Percentiles rank a stretch among this genome's conserved stretches.
phyloP scores from a whole-genome alignment of 2,888 invertebrate species.

The Pherbina coryleti region DNA sequence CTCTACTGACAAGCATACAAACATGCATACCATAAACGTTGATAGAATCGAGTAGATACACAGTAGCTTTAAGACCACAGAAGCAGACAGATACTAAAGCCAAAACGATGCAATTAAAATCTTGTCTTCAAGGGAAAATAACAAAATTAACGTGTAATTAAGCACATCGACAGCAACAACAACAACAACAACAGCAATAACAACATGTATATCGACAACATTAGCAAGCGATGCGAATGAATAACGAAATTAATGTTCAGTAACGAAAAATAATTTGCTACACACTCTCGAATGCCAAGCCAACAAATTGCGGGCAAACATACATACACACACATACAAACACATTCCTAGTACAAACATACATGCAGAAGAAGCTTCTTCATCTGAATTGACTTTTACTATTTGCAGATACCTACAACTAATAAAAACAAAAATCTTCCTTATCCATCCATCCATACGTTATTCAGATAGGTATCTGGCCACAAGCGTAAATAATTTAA shows the following conservation, averaged over 20 bases:
- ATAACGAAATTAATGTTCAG: conserved; percentile 52
- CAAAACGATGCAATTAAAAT: conserved; percentile 38
- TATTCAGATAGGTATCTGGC: background rate
- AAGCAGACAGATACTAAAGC: conserved; percentile 21
- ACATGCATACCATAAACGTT: background rate
- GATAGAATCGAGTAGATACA: background rate
- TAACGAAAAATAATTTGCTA: conserved; percentile 53
- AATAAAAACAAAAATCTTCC: too few species aligned
- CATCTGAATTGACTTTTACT: background rate
- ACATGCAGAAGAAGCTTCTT: background rate
- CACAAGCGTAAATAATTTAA: background rate
- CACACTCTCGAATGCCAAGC: conserved; percentile 52
- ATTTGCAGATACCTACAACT: background rate
- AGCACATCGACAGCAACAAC: conserved; percentile 53
- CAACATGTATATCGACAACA: conserved; percentile 45
- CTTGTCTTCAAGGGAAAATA: conserved; percentile 47
- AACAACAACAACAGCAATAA: conserved; percentile 42
- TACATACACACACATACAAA: conserved; percentile 7
- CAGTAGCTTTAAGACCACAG: background rate
- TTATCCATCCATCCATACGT: too few species aligned
- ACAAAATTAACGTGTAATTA: conserved; percentile 66
- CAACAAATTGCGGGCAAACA: conserved; percentile 26
- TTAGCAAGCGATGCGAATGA: conserved; percentile 53
- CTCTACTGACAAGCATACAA: conserved; percentile 5
- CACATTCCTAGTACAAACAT: background rate